Base-by-base conservation (phyloP, 2,888 invertebrate species). In the Ischnus inquisitorius region DNA sequence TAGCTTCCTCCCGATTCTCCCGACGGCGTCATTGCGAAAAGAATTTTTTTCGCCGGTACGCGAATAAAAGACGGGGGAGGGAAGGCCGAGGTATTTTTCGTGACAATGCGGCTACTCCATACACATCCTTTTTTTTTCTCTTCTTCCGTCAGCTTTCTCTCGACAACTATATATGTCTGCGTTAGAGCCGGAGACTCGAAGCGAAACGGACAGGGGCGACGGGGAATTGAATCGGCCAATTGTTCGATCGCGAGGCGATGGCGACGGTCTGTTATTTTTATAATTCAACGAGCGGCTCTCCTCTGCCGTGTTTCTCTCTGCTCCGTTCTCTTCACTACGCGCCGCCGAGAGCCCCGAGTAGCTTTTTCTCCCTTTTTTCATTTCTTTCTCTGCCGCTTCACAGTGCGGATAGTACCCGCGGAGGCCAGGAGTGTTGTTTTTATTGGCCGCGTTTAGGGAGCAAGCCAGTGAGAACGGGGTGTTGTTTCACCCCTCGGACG, bases 241-340 rank as follows among this genome's bases (percentile, higher is more conserved):
- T 92, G 92, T 92, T 91, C 91, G 91, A 92, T 92, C 89, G 88
- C 85, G 88, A 85, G 81, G 71, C 83, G 77, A 84, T 78, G 84
- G 77, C 84, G 80, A 78, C 88, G 88, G 88, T 88, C 89, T 92
- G 92, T 92, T 92, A 92, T 92, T 92, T 92, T 92, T 92, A 91
- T 92, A 92, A 92, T 92, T 92, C 91, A 89, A 89, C 87, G 89
- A 87, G 87, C 84, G 82, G 69, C 82, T 71, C 78, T 68, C 82
- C 87, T 87, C 79, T 71, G 8, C 34, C 34, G 34, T 34, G 34
- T 34, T 83, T 86, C 85, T 83, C 85, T 83, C 85, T 83, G 54
- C 83, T 83, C 34, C 76, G 83, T 83, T 85, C 69, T 85, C 83
- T 81, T 81, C 75, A 72, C 69, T 75, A 4, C 69, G 79, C 76